Evolutionary conservation across 2,888 invertebrate genomes (phyloP).

Genomic region (Drosophila multiciliata): DNA sequence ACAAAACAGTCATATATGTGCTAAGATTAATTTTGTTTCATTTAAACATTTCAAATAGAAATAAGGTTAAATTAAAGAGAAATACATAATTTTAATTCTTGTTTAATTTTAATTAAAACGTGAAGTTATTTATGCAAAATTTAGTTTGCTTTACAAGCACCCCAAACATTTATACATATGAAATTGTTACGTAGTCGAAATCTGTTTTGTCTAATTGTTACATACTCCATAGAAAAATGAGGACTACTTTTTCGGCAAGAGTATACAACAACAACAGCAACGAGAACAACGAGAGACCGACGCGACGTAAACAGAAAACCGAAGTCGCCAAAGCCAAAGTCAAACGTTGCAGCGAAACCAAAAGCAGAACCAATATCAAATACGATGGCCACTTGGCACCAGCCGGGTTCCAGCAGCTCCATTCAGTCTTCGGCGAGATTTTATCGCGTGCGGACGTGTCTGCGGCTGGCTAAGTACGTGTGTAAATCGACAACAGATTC

Average conservation of each 20-base stretch:
- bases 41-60: too few relatives aligned
- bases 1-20: background rate
- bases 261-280: constrained; percentile 18
- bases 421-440: constrained; percentile 85
- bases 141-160: background rate
- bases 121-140: background rate
- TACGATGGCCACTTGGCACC: constrained; percentile 43
- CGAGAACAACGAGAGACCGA: constrained; percentile 16
- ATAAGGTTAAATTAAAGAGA: too few relatives aligned
- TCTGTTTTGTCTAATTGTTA: background rate
- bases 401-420: constrained; percentile 29
- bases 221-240: background rate
- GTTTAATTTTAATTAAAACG: background rate
- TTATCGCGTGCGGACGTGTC: constrained; percentile 83
- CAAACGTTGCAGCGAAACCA: constrained; percentile 14
- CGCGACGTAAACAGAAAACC: constrained; percentile 64
- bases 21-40: background rate
- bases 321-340: constrained; percentile 32
- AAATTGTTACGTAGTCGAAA: background rate
- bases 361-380: constrained; percentile 29
- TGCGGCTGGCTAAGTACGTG: constrained; percentile 51
- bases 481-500: constrained; percentile 29
- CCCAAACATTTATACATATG: background rate
- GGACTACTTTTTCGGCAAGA: background rate
- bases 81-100: background rate